Percentiles rank a stretch among this genome's conserved stretches.
phyloP scores from a whole-genome alignment of 1,140 invertebrate genomes.

The Steinernema feltiae region DNA sequence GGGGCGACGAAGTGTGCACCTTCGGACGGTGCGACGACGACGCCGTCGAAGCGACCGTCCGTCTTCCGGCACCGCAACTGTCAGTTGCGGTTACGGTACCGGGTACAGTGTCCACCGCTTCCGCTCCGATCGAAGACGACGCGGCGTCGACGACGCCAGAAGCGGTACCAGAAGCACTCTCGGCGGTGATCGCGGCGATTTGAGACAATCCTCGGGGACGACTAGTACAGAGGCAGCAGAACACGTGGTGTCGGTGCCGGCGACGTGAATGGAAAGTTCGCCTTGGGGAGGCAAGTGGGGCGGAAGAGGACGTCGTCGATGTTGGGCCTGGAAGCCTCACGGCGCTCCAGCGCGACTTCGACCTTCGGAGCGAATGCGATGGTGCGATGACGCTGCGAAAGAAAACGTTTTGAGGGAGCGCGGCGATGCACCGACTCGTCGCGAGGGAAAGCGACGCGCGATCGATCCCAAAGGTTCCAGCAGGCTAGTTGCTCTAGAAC shows the following conservation, averaged over 20 bases:
- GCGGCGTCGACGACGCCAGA: neutral
- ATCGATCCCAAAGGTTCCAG: neutral
- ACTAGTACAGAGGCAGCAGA: too few relatives aligned
- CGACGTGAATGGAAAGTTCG: too few relatives aligned
- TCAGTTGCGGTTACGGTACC: neutral
- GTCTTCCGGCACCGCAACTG: neutral
- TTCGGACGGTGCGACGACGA: neutral
- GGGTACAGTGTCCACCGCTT: neutral
- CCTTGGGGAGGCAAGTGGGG: too few relatives aligned
- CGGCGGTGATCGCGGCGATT: neutral
- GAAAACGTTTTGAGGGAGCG: conserved; percentile 5
- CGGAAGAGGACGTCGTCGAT: too few relatives aligned
- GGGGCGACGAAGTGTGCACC: neutral
- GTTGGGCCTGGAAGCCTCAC: neutral
- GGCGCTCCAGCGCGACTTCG: too few relatives aligned
- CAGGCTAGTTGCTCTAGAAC: too few relatives aligned
- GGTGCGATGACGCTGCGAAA: neutral
- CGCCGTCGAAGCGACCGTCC: neutral
- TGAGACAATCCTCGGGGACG: too few relatives aligned
- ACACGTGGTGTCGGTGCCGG: too few relatives aligned
- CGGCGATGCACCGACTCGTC: neutral
- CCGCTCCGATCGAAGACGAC: neutral
- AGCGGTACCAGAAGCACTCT: too few relatives aligned
- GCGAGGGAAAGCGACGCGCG: neutral
- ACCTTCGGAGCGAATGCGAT: neutral